Evolutionary conservation across 2,797 vertebrate species (phyloP).

Genomic region (Cuniculus paca): DNA sequence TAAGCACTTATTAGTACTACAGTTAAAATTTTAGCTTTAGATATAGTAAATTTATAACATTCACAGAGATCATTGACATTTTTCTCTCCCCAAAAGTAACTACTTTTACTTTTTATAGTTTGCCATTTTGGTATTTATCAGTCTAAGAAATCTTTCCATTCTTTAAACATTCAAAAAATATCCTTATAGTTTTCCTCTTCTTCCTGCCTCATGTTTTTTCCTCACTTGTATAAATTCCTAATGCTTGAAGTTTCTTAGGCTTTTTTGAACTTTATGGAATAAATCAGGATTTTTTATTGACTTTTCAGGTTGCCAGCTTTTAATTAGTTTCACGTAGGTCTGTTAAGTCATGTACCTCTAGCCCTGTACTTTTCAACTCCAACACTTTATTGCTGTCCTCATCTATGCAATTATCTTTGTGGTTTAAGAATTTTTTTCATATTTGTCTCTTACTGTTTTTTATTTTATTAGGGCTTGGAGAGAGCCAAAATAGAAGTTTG

Average conservation of each 20-base stretch:
- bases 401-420: not conserved
- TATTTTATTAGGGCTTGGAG: not conserved
- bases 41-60: not conserved
- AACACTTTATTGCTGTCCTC: not conserved
- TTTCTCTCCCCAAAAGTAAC: not conserved
- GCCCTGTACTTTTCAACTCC: not conserved
- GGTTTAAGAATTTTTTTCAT: not conserved
- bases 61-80: not conserved
- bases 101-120: not conserved
- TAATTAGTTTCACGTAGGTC: not conserved
- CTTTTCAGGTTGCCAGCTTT: not conserved
- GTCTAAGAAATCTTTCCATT: not conserved
- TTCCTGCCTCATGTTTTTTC: not conserved
- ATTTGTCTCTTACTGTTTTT: not conserved
- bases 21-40: not conserved
- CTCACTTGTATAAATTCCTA: not conserved
- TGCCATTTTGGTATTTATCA: not conserved
- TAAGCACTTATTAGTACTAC: not conserved
- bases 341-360: not conserved
- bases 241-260: not conserved
- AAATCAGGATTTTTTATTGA: not conserved
- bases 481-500: not conserved
- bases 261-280: not conserved
- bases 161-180: not conserved
- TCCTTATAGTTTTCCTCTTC: not conserved